phyloP scores from a whole-genome alignment of 2,888 invertebrate genomes.

The Lamproptera curius region DNA sequence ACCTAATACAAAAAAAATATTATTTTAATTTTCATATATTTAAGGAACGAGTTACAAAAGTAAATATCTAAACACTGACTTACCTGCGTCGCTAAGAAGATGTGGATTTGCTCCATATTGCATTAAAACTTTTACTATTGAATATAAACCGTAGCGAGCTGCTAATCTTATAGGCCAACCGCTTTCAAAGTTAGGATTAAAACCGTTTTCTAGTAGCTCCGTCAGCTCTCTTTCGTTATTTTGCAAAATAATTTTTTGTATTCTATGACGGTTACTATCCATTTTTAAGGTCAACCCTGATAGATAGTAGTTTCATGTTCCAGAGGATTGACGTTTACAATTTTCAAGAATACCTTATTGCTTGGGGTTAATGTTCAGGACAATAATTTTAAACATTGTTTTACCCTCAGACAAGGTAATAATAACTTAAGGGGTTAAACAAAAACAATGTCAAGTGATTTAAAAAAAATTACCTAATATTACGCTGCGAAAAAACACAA shows the following conservation, averaged over 20 bases:
- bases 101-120: constrained; percentile 66
- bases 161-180: constrained; percentile 69
- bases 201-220: constrained; percentile 47
- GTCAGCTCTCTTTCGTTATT: constrained; percentile 46
- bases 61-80: constrained; percentile 24
- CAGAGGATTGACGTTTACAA: not conserved
- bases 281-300: constrained; percentile 28
- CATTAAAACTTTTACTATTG: constrained; percentile 51
- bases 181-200: constrained; percentile 60
- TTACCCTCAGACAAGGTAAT: no score
- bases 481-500: no score
- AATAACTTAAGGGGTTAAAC: no score
- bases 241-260: constrained; percentile 45
- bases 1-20: constrained; percentile 42
- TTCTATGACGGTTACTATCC: constrained; percentile 39
- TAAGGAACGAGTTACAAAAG: not conserved
- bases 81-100: constrained; percentile 59
- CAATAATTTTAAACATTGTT: no score
- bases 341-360: constrained; percentile 8
- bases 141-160: constrained; percentile 53
- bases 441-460: no score
- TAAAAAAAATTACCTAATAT: no score
- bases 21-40: not conserved
- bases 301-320: not conserved
- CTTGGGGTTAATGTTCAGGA: no score